Evolutionary conservation across 2,888 invertebrate species (phyloP).

Genomic region (Polymixis flavicincta): DNA sequence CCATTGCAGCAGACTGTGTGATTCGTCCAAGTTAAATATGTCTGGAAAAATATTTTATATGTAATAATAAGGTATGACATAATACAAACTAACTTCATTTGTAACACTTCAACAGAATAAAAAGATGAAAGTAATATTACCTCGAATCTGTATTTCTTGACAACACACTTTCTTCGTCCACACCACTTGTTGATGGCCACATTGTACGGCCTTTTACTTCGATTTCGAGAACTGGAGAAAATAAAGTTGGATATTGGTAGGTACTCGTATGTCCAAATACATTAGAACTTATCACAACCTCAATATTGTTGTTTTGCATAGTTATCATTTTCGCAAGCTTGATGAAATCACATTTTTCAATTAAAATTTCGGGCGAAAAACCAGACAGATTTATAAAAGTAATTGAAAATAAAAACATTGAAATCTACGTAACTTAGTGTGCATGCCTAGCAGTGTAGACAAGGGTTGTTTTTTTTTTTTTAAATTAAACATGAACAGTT

Average conservation of each 20-base stretch:
- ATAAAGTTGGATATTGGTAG: not conserved
- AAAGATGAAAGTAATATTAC: constrained; percentile 57
- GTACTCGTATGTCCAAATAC: not conserved
- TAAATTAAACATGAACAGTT: no score
- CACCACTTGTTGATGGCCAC: constrained; percentile 75
- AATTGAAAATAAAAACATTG: not conserved
- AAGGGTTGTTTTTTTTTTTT: not conserved
- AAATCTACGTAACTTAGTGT: not conserved
- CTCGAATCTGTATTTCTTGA: constrained; percentile 73
- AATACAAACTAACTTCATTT: not conserved
- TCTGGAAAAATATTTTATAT: constrained; percentile 71
- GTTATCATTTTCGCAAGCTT: no score
- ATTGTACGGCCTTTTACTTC: constrained; percentile 63
- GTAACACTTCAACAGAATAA: not conserved
- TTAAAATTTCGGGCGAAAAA: not conserved
- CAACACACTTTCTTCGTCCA: constrained; percentile 76
- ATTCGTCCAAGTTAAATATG: constrained; percentile 72
- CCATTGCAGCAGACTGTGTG: constrained; percentile 84
- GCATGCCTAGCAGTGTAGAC: no score
- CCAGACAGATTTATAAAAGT: not conserved
- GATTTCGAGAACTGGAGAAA: constrained; percentile 61
- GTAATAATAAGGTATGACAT: not conserved
- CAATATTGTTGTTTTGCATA: not conserved
- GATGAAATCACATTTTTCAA: not conserved
- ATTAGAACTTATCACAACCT: no score